Base-by-base conservation (phyloP, 2,113 vertebrate genomes). In the Cynopterus brachyotis region DNA sequence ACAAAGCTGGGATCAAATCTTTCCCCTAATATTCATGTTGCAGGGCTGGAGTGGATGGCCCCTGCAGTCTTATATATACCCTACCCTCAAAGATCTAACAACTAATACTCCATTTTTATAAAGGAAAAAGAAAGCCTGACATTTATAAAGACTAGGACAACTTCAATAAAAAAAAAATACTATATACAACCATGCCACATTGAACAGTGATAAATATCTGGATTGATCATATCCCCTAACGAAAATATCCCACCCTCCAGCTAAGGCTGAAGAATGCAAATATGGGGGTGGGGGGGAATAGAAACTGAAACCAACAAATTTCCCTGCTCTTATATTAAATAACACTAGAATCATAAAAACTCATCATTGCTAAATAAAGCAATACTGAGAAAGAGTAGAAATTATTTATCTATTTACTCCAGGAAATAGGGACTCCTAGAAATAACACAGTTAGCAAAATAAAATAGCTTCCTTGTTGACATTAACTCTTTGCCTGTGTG, bases 101-200 rank as follows among this genome's bases (percentile, higher is more conserved):
- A 37, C 28, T 47, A 5, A 57, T 16, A 35, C 26, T 66, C 59
- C 35, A 55, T 12, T 88, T 76, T 35, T 11, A 37, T 66, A 53
- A 3, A 32, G 1, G 8, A 5, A 20, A 16, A 11, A 60, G 10
- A 28, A 28, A 60, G 11, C 59, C 45, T 37, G 45, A 69, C 30
- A 30, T 55, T 69, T 79, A 3, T n/a, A 91, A 32, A 72, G 32
- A 35, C 0, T 20, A 3, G 1, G 69, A 72, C 4, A 45, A 28
- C 7, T 9, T 42, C 3, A 3, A 40, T 13, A 9, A 30, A 75
- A 69, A 9, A 30, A 75, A 69, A 42, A 1, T 24, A 45, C 35
- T 26, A 1, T 13, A 3, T 12, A 9, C 26, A 42, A 12, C 17
- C 19, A 11, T 5, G 22, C 28, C 19, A 9, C 8, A 0, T 16